A percentile compares a stretch with the other conserved stretches of the same genome.
phyloP scores from a whole-genome alignment of 2,113 vertebrate species.

The Chrysemys picta region DNA sequence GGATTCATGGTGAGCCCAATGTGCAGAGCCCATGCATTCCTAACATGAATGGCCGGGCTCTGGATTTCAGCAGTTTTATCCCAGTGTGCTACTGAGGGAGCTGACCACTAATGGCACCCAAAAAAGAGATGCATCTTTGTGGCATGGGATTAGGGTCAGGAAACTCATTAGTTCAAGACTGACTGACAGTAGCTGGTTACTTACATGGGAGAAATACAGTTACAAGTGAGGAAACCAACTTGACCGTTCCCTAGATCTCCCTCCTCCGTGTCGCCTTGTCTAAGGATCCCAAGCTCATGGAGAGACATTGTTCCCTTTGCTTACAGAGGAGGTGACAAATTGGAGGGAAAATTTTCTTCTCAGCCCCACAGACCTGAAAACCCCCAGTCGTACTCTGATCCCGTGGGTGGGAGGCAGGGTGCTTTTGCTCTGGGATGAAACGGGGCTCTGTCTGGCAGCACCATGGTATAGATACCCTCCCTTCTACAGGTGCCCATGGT shows the following conservation, averaged over 20 bases:
- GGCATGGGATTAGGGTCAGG: neutral
- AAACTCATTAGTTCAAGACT: neutral
- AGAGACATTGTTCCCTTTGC: neutral
- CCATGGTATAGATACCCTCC: neutral
- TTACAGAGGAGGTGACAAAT: neutral
- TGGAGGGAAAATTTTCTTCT: neutral
- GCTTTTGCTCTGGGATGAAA: neutral
- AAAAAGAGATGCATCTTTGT: neutral
- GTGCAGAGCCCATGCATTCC: neutral
- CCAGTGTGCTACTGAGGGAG: neutral
- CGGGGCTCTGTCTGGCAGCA: neutral
- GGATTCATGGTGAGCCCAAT: neutral
- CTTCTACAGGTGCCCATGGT: neutral
- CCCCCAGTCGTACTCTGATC: neutral
- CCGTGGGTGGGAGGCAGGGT: neutral
- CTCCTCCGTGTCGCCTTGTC: fast-evolving
- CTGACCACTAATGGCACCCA: neutral
- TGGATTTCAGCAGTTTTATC: neutral
- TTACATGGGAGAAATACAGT: neutral
- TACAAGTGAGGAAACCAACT: neutral
- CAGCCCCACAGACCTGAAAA: neutral
- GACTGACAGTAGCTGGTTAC: neutral
- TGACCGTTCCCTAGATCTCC: neutral
- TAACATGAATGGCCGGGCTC: neutral
- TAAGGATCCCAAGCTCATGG: neutral